Percentiles rank a stretch among this genome's conserved stretches.
Conservation (phyloP, 1,140 invertebrate genomes). For the Harpegnathos saltator region DNA sequence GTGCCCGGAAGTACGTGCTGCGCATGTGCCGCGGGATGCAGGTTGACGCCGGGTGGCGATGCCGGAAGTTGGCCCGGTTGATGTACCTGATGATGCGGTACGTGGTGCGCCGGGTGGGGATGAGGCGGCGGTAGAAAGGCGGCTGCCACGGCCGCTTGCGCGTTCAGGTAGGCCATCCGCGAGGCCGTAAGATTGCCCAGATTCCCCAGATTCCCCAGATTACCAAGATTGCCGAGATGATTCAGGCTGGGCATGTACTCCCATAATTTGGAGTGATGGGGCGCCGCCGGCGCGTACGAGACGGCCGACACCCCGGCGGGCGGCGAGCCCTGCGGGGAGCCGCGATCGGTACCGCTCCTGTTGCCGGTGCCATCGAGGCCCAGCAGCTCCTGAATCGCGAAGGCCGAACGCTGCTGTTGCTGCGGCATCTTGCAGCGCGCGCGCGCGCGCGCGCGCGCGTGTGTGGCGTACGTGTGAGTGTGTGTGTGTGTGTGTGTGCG, state of each 20-base stretch:
- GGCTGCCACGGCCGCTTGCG: conserved; percentile 94
- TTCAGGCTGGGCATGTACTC: conserved; percentile 85
- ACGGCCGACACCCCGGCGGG: conserved; percentile 85
- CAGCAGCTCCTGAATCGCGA: conserved; percentile 96
- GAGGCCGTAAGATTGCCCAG: conserved; percentile 88
- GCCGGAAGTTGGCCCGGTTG: conserved; percentile 82
- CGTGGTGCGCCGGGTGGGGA: conserved; percentile 84
- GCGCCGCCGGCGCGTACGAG: conserved; percentile 85
- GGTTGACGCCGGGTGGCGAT: conserved; percentile 81
- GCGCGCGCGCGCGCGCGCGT: too few relatives aligned
- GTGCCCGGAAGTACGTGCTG: conserved; percentile 84
- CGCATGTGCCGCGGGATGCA: conserved; percentile 83
- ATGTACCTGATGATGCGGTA: conserved; percentile 85
- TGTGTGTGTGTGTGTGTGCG: too few relatives aligned
- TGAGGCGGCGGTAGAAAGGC: conserved; percentile 92
- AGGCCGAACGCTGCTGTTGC: conserved; percentile 94
- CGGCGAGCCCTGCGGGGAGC: conserved; percentile 85
- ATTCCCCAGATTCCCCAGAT: conserved; percentile 81
- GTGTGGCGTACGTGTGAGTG: too few relatives aligned
- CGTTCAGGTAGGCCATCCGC: conserved; percentile 94
- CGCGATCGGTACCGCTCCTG: conserved; percentile 81
- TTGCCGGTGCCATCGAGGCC: conserved; percentile 88
- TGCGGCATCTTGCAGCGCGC: conserved; percentile 88
- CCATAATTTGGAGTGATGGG: conserved; percentile 84
- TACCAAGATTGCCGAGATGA: conserved; percentile 82